phyloP scores from a whole-genome alignment of 2,113 vertebrate genomes.

The Phrynosoma platyrhinos region DNA sequence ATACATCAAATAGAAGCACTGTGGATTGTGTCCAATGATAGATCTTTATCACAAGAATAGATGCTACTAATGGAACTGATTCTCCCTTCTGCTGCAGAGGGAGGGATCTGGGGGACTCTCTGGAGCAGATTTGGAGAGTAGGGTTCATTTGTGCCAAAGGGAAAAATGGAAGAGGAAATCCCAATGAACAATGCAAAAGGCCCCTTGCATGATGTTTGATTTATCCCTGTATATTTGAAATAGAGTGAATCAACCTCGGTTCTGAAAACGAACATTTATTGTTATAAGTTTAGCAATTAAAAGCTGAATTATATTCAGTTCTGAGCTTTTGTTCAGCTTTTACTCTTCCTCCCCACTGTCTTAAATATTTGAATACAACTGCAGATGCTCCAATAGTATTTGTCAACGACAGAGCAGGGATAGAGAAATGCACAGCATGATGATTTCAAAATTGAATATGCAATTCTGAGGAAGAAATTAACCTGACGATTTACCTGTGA shows the following conservation, averaged over 20 bases:
- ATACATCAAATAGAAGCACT: background rate
- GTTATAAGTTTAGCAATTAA: background rate
- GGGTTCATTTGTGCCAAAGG: background rate
- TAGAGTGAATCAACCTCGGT: background rate
- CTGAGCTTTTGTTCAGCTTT: background rate
- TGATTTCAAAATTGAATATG: background rate
- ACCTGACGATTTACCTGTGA: background rate
- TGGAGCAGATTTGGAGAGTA: background rate
- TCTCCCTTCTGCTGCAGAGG: too few species aligned
- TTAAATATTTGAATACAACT: background rate
- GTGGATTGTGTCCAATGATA: background rate
- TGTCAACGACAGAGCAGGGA: background rate
- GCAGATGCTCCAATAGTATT: background rate
- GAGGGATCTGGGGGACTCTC: too few species aligned
- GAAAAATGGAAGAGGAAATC: background rate
- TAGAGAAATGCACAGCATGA: background rate
- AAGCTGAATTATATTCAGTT: background rate
- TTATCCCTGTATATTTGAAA: background rate
- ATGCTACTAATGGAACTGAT: background rate
- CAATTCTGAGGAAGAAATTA: background rate
- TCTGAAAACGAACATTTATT: background rate
- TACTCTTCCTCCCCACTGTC: background rate
- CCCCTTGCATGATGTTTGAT: background rate
- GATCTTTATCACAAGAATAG: background rate
- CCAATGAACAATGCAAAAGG: too few species aligned